phyloP scores from a whole-genome alignment of 2,888 invertebrate genomes.

The Calephelis perditalis region DNA sequence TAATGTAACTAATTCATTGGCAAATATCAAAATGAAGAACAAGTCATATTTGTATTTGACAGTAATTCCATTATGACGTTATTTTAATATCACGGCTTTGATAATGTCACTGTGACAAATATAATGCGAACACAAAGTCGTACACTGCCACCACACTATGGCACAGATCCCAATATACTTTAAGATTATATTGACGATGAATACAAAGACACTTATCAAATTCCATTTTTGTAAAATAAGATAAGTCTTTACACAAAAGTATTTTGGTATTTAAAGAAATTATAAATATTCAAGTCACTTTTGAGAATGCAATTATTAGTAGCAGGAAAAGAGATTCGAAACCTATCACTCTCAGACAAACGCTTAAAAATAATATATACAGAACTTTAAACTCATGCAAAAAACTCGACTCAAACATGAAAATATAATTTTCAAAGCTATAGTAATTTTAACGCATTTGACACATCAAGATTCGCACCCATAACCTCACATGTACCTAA shows the following conservation, averaged over 20 bases:
- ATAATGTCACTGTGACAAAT: slow-evolving; percentile 20
- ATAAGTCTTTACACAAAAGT: slow-evolving; percentile 16
- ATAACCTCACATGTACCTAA: too few species aligned
- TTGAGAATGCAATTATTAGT: slow-evolving; percentile 40
- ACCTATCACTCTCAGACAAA: slow-evolving; percentile 71
- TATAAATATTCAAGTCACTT: slow-evolving; percentile 14
- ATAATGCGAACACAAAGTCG: slow-evolving; percentile 62
- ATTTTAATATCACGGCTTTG: slow-evolving; percentile 1
- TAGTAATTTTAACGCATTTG: too few species aligned
- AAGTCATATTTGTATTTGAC: too few species aligned
- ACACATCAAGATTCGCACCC: too few species aligned
- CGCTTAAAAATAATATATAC: slow-evolving; percentile 76
- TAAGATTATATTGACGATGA: slow-evolving; percentile 50
- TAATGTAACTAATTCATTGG: too few species aligned
- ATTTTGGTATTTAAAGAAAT: slow-evolving; percentile 18
- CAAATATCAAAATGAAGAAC: too few species aligned
- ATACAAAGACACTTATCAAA: slow-evolving; percentile 32
- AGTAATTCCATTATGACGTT: too few species aligned
- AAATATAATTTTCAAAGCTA: slow-evolving; percentile 32
- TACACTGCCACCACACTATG: slow-evolving; percentile 70
- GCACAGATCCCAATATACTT: slow-evolving; percentile 69
- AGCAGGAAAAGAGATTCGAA: slow-evolving; percentile 69
- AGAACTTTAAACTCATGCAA: slow-evolving; percentile 71
- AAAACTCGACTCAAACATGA: slow-evolving; percentile 40
- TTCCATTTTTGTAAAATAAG: slow-evolving; percentile 17